Evolutionary conservation across 2,113 vertebrate genomes (phyloP), one percentile per base, ranked within the genome.

Genomic region (Madoqua kirkii): DNA sequence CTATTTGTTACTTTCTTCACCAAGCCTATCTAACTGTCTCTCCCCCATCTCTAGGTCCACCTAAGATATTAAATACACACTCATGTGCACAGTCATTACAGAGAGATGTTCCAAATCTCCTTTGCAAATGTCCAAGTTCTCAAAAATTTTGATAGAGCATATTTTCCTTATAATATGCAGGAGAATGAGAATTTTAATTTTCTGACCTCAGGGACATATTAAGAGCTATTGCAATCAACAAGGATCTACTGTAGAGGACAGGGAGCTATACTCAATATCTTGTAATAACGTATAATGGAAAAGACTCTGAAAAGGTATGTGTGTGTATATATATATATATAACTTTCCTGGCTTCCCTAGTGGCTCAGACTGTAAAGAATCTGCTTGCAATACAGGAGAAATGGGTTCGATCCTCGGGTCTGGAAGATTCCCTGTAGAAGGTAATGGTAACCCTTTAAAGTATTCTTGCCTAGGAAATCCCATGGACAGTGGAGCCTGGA

Each of bases 81-180:
- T 76, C 17, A 10, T 16, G 17, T 36, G 25, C 12, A 23, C 15
- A 33, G 13, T 59, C 64, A 54, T 91, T n/a, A 62, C 1, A 95
- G 33, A 11, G 6, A 25, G 8, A 91, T 74, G 55, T 17, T 50
- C 5, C 6, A 90, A 79, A 85, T 57, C 33, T 60, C n/a, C 60
- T 92, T 62, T 27, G 7, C 19, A 91, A 64, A 54, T 43, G 23
- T 96, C 81, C 27, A 45, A 36, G 50, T 74, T 86, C 40, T 95
- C 64, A 89, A 91, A 94, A 89, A 79, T 62, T 36, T 14, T n/a
- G 48, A 25, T 33, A 45, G 55, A 52, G 71, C 8, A 3, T 59
- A n/a, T 90, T 88, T 95, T 86, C 86, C 62, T 91, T 40, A 89
- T 11, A 45, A 71, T 83, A 78, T 55, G 33, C 27, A 50, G 14